Base-by-base conservation (phyloP, 2,113 vertebrate species). In the Nothobranchius kuhntae region DNA sequence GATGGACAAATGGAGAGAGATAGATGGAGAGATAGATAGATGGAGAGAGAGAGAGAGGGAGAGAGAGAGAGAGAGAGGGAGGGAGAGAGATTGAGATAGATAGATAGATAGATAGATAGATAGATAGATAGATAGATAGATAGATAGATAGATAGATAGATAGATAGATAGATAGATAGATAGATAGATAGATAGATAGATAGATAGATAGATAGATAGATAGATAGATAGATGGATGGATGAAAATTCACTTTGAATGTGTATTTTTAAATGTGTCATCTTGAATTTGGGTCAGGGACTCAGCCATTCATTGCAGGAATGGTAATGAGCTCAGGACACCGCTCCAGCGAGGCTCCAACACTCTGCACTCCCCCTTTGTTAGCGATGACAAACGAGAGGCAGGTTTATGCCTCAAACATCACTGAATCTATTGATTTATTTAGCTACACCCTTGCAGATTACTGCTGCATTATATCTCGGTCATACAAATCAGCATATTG, bases 211-310 rank as follows among this genome's bases (percentile, higher is more conserved):
- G 53, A 56, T 2, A 9, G 30, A 56, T 15, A 7, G 36, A 56
- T 17, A n/a, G 35, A 40, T 11, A 40, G 55, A 57, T 40, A 40
- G 36, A 17, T 50, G 1, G 15, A 77, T 72, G 40, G 71, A 64
- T 59, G 70, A 67, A 82, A 68, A 72, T 69, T 68, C 77, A 73
- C 67, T 82, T 75, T 53, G 71, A 81, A 85, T 87, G 35, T 75
- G 60, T 71, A 55, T 74, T 73, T 87, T 85, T 75, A 75, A 77
- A 82, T 68, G 53, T 86, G 85, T 83, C 74, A 53, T 85, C 65
- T 75, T 74, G 58, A 81, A 90, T 87, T 82, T 83, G 85, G 83
- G 83, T 88, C 87, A 86, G 71, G 59, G 70, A 61, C 77, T 80
- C 61, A 52, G 77, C 54, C 61, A 52, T 75, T 72, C 77, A 53